Base-by-base conservation (phyloP, 2,888 invertebrate species). In the Parapristionchus giblindavisi region DNA sequence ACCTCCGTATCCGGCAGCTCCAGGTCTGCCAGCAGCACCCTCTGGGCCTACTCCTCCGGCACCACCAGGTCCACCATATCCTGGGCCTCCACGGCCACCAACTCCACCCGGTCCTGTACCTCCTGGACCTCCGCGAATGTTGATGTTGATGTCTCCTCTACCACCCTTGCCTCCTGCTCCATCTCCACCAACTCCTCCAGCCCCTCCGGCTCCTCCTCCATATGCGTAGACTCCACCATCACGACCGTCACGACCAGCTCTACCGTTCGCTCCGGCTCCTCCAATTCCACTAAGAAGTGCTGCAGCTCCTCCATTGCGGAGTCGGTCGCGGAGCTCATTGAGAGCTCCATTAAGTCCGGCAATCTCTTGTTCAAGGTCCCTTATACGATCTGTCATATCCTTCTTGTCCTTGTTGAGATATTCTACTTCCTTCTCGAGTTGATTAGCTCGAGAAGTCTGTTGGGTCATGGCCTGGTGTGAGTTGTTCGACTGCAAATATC, bases 371-470 rank as follows among this genome's bases (percentile, higher is more conserved):
- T 82, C 81, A 34, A 82, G 77, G 5, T 75, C 72, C 61, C 77
- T 77, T 76, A 79, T 77, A 54, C 75, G 60, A 11, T 78, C 77
- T 66, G 29, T 66, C 66, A 65, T 48, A 3, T 29, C 58, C 5
- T 14, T 36, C 63, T 61, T 79, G 36, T 80, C 79, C 24, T 71
- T 56, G 27, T 81, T 80, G 32, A 80, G 79, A n/a, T 81, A 81
- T 40, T 80, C 78, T 70, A 85, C 76, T 51, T 85, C 83, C 43
- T 83, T 84, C 51, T 78, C 78, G 6, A 87, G 80, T 17, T 77
- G 71, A 61, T 85, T 79, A 34, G 80, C 83, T 34, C 83, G 77
- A 63, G 83, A 80, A 56, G 80, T 75, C 34, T 85, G 83, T 65
- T 84, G 85, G 27, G 79, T 76, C 60, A 52, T 52, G 14, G 73